These are phyloP conservation scores for Pleuronectes platessa DNA, from an alignment of 2,113 vertebrate genomes.

Conservation along the genomic window DNA sequence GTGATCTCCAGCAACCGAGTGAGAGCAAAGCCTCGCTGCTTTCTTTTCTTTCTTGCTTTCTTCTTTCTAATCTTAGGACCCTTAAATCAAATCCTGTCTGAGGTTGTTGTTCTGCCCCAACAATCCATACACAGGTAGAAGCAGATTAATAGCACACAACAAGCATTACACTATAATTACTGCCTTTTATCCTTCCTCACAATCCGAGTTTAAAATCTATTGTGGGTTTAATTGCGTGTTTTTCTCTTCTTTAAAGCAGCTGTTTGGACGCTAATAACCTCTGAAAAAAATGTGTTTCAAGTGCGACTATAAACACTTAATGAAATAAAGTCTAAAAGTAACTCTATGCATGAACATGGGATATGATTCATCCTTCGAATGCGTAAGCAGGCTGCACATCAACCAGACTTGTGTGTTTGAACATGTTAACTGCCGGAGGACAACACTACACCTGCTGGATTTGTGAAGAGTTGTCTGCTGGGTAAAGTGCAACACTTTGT, in stretches of 20 bases:
- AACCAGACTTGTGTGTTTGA: slow-evolving; percentile 9
- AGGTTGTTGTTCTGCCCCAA: background rate
- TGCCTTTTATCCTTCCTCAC: slow-evolving; percentile 8
- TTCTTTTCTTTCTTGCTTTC: slow-evolving; percentile 4
- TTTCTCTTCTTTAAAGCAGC: slow-evolving; percentile 21
- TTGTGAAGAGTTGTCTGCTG: slow-evolving; percentile 15
- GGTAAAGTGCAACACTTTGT: slow-evolving; percentile 15
- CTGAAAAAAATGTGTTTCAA: slow-evolving; percentile 16
- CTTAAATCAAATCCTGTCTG: background rate
- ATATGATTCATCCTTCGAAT: slow-evolving; percentile 2
- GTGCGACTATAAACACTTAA: background rate
- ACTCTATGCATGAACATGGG: background rate
- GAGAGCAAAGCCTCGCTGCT: background rate
- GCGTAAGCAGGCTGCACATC: background rate
- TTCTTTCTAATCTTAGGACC: background rate
- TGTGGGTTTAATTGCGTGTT: slow-evolving; percentile 11
- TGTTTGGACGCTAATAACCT: slow-evolving; percentile 11
- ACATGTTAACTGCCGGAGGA: slow-evolving; percentile 1
- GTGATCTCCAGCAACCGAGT: slow-evolving; percentile 29
- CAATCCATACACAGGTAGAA: slow-evolving; percentile 27
- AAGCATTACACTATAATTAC: slow-evolving; percentile 21
- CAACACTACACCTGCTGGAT: slow-evolving; percentile 6
- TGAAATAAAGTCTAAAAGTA: slow-evolving; percentile 12
- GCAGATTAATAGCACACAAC: slow-evolving; percentile 19
- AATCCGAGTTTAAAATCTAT: background rate